Conservation (phyloP, 2,797 vertebrate species). For the Pseudochirops cupreus region DNA sequence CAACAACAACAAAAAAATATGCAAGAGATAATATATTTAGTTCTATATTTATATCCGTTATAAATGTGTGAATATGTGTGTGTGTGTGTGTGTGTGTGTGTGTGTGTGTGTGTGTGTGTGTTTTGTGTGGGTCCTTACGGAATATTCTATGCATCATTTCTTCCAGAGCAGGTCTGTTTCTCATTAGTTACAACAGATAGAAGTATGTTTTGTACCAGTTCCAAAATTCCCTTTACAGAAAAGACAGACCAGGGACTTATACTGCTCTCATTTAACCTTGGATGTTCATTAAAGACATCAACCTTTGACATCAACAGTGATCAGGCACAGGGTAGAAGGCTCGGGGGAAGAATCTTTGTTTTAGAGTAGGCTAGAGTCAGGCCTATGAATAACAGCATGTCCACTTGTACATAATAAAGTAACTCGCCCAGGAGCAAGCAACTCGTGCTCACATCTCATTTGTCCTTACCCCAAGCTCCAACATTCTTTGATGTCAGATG, state of each 20-base stretch:
- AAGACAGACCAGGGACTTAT: constrained; percentile 55
- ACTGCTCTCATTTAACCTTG: constrained; percentile 37
- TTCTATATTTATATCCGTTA: constrained; percentile 35
- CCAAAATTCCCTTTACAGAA: constrained; percentile 37
- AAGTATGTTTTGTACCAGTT: constrained; percentile 15
- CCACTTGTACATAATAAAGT: constrained; percentile 51
- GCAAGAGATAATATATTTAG: not conserved
- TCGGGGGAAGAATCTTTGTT: constrained; percentile 46
- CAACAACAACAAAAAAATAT: not conserved
- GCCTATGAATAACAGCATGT: constrained; percentile 41
- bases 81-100: no score
- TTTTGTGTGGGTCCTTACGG: not conserved
- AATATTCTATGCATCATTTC: constrained; percentile 15
- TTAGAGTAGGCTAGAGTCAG: constrained; percentile 14
- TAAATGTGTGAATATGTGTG: not conserved
- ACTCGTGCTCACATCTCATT: constrained; percentile 21
- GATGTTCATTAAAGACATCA: constrained; percentile 51
- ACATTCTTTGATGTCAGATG: not conserved
- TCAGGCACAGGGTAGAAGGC: constrained; percentile 32
- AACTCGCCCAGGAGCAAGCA: constrained; percentile 24
- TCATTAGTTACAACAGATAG: constrained; percentile 64
- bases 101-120: no score
- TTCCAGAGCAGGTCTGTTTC: constrained; percentile 30
- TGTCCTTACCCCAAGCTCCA: constrained; percentile 8
- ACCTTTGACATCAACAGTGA: constrained; percentile 51